These are phyloP conservation scores for Meloe dianella DNA, from an alignment of 2,888 invertebrate species.

Conservation along the genomic window DNA sequence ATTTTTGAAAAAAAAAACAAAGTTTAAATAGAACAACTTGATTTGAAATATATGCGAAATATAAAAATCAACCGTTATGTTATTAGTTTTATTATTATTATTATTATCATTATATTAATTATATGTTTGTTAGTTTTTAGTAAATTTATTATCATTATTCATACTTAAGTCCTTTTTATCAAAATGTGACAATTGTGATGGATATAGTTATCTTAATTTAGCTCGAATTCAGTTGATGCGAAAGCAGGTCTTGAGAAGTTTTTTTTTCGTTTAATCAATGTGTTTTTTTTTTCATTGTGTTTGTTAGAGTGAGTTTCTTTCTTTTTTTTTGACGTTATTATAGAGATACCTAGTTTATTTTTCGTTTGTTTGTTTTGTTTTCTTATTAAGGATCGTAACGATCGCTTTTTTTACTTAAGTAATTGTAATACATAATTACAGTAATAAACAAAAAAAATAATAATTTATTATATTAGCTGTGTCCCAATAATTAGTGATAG, in stretches of 20 bases:
- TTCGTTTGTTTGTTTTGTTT: slow-evolving; percentile 30
- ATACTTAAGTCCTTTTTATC: slow-evolving; percentile 49
- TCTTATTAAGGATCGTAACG: slow-evolving; percentile 41
- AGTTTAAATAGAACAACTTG: background rate
- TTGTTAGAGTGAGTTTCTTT: slow-evolving; percentile 40
- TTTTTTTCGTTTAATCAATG: slow-evolving; percentile 30
- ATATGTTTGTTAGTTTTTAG: slow-evolving; percentile 60
- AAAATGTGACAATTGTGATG: slow-evolving; percentile 54
- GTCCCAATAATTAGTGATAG: slow-evolving; percentile 60
- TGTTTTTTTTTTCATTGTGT: slow-evolving; percentile 41
- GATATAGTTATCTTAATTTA: slow-evolving; percentile 49
- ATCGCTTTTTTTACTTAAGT: slow-evolving; percentile 44
- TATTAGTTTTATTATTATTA: slow-evolving; percentile 55
- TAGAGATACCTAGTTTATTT: slow-evolving; percentile 37
- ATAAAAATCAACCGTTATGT: slow-evolving; percentile 57
- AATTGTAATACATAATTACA: slow-evolving; percentile 46
- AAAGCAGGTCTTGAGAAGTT: slow-evolving; percentile 47
- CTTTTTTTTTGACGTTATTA: slow-evolving; percentile 29
- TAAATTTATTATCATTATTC: slow-evolving; percentile 51
- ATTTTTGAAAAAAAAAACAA: slow-evolving; percentile 34
- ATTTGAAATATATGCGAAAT: slow-evolving; percentile 46
- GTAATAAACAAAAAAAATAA: slow-evolving; percentile 39
- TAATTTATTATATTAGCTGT: slow-evolving; percentile 53
- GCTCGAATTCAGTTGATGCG: slow-evolving; percentile 50
- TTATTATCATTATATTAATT: slow-evolving; percentile 47